Percentiles rank a stretch among this genome's conserved stretches.
These are phyloP conservation scores for Varanus komodoensis DNA, from an alignment of 2,113 vertebrate genomes.

Conservation along the genomic window DNA sequence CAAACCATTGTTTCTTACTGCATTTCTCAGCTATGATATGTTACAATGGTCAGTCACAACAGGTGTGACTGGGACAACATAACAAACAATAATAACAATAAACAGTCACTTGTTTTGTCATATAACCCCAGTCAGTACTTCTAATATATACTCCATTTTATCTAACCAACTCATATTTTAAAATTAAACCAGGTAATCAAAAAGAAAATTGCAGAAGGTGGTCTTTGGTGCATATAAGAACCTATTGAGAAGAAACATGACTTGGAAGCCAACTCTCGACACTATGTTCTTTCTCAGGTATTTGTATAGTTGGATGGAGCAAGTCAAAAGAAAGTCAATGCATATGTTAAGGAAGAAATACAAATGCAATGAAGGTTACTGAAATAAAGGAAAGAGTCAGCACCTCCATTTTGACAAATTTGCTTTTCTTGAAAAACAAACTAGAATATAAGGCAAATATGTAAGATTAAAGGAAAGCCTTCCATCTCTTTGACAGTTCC, in stretches of 20 bases:
- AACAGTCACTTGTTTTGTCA: too few relatives aligned
- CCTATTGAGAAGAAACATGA: background rate
- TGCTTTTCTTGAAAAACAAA: background rate
- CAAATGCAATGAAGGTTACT: background rate
- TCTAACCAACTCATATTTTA: background rate
- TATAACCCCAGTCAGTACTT: background rate
- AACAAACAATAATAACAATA: too few relatives aligned
- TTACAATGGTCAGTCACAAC: too few relatives aligned
- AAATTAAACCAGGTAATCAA: background rate
- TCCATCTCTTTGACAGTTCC: background rate
- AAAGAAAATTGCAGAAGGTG: slow-evolving; percentile 24
- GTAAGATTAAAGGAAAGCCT: background rate
- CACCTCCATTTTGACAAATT: background rate
- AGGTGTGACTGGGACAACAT: too few relatives aligned
- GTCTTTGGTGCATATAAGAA: background rate
- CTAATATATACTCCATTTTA: background rate
- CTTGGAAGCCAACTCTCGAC: background rate
- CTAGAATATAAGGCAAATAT: background rate
- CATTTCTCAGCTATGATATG: too few relatives aligned
- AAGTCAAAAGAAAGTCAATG: background rate
- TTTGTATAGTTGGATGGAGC: too few relatives aligned
- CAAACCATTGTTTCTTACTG: too few relatives aligned
- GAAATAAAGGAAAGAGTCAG: too few relatives aligned
- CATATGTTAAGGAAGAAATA: background rate
- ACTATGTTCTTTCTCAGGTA: background rate